These are phyloP conservation scores for Ornithoptera alexandrae DNA, from an alignment of 2,888 invertebrate species.

Conservation along the genomic window DNA sequence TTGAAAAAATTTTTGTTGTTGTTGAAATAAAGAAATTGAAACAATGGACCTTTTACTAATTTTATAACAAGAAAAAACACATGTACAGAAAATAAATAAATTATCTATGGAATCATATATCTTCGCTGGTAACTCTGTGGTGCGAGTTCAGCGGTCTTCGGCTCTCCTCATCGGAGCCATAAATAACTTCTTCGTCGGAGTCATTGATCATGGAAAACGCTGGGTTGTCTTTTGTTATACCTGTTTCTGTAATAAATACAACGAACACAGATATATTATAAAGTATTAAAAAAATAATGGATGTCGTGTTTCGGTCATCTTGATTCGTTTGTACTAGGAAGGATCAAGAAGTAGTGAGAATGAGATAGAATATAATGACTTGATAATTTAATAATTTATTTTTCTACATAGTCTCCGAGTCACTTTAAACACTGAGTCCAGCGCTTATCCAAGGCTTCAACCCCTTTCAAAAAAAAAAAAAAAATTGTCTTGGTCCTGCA, in stretches of 20 bases:
- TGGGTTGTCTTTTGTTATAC: conserved; percentile 97
- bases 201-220: conserved; percentile 99
- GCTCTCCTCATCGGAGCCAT: conserved; percentile 94
- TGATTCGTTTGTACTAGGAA: no score
- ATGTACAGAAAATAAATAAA: conserved; percentile 43
- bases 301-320: no score
- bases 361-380: no score
- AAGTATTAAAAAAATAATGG: no score
- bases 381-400: no score
- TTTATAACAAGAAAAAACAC: conserved; percentile 60
- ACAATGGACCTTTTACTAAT: conserved; percentile 36
- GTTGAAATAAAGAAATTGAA: neutral
- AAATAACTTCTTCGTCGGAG: conserved; percentile 97
- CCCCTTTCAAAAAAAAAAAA: no score
- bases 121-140: conserved; percentile 82
- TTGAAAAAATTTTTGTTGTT: neutral
- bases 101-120: conserved; percentile 59
- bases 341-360: no score
- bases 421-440: no score
- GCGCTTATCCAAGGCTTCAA: no score
- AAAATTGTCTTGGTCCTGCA: no score
- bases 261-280: neutral
- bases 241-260: conserved; percentile 84
- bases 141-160: conserved; percentile 88
- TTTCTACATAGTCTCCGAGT: no score